These are phyloP conservation scores for Macropodus opercularis DNA, from an alignment of 2,797 vertebrate genomes.

Conservation along the genomic window DNA sequence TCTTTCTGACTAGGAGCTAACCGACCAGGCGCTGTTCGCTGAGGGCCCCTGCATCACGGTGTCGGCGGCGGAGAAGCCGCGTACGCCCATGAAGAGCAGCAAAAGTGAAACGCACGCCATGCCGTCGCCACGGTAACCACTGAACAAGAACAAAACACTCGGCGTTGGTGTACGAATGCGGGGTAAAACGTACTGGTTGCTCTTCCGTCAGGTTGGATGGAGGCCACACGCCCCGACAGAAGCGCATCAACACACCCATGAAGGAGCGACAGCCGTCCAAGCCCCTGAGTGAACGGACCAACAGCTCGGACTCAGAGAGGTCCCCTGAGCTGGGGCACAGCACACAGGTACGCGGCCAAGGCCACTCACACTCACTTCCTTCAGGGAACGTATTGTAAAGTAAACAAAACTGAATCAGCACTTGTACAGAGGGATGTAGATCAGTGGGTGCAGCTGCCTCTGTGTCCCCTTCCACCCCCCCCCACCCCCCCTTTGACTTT, in stretches of 20 bases:
- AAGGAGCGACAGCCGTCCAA: slow-evolving; percentile 94
- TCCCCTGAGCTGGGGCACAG: slow-evolving; percentile 91
- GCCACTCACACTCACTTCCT: no score
- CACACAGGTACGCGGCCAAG: slow-evolving; percentile 89
- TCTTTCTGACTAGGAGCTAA: slow-evolving; percentile 77
- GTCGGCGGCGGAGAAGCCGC: slow-evolving; percentile 86
- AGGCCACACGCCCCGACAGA: slow-evolving; percentile 86
- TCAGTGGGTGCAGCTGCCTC: no score
- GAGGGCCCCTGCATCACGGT: slow-evolving; percentile 86
- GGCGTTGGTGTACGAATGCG: no score
- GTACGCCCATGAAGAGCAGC: slow-evolving; percentile 87
- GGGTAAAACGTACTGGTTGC: no score
- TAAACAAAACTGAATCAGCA: not conserved
- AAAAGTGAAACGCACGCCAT: slow-evolving; percentile 84
- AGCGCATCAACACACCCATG: slow-evolving; percentile 88
- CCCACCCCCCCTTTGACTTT: slow-evolving; percentile 8
- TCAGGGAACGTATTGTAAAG: no score
- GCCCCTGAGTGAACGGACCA: slow-evolving; percentile 89
- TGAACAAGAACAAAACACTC: no score
- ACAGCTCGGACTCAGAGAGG: slow-evolving; percentile 95
- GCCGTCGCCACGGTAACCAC: slow-evolving; percentile 82
- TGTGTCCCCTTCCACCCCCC: not conserved
- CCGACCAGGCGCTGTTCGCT: slow-evolving; percentile 84
- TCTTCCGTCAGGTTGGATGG: slow-evolving; percentile 81
- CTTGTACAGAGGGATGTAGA: slow-evolving; percentile 25